Evolutionary conservation across 2,113 vertebrate species (phyloP).

Genomic region (Caranx ignobilis): DNA sequence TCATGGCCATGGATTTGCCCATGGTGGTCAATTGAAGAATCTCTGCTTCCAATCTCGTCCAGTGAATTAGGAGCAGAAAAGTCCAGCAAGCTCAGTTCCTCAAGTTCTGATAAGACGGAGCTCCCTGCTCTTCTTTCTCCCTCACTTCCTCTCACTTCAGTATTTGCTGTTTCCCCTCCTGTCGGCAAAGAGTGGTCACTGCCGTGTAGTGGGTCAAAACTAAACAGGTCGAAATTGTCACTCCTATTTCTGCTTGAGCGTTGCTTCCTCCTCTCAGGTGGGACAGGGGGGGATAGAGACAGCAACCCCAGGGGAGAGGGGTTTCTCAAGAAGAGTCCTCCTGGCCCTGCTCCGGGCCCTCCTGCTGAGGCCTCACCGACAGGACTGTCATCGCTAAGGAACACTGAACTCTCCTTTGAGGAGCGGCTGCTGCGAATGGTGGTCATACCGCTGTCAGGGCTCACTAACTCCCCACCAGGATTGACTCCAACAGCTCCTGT

Average conservation of each 20-base stretch:
- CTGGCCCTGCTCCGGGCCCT: constrained; percentile 49
- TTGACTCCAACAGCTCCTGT: constrained; percentile 50
- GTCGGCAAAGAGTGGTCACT: constrained; percentile 77
- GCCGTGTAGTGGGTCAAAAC: constrained; percentile 85
- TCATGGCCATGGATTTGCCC: constrained; percentile 74
- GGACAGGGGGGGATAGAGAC: constrained; percentile 81
- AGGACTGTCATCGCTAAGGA: constrained; percentile 95
- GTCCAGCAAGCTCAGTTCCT: constrained; percentile 83
- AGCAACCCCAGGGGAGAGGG: constrained; percentile 85
- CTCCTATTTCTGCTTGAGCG: constrained; percentile 77
- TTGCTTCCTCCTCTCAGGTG: constrained; percentile 85
- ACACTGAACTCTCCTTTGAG: constrained; percentile 95
- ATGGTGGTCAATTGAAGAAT: constrained; percentile 57
- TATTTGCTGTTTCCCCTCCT: constrained; percentile 63
- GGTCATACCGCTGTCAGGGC: constrained; percentile 94
- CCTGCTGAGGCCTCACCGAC: constrained; percentile 84
- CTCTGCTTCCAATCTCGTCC: constrained; percentile 68
- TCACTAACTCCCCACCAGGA: constrained; percentile 88
- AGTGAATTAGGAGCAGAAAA: constrained; percentile 82
- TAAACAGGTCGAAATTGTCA: constrained; percentile 89
- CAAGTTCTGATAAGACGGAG: constrained; percentile 83
- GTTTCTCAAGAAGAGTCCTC: constrained; percentile 85
- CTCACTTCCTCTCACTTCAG: constrained; percentile 65
- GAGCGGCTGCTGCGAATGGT: constrained; percentile 95
- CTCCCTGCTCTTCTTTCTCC: constrained; percentile 65